Base-by-base conservation (phyloP, 2,888 invertebrate species). In the Tenthredo mesomela region DNA sequence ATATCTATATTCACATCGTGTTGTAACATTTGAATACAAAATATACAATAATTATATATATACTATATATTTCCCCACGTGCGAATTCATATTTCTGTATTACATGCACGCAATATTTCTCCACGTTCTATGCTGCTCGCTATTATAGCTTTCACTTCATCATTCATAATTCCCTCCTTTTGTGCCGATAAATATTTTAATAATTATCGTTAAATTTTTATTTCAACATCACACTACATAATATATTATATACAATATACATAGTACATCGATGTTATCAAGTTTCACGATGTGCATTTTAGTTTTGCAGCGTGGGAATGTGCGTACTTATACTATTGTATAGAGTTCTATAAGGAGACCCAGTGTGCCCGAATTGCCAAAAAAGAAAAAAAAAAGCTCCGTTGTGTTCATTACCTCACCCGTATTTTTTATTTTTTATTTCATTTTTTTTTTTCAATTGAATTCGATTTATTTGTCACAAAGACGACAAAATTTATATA, bases 241-340 rank as follows among this genome's bases (percentile, higher is more conserved):
- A n/a, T n/a, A n/a, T n/a, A n/a, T n/a, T n/a, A 12, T 33, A 33
- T 5, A 67, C 67, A 29, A 29, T 33, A 50, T 50, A 50, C 18
- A 25, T 29, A 29, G 2, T 67, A 67, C 67, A 67, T 67, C 33
- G 10, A 67, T 25, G 33, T 33, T 67, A 33, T 67, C 5, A 67
- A 67, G 33, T 67, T 67, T 33, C 67, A 33, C 25, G 4, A 67
- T 33, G 67, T 67, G 67, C 29, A 33, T 33, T 67, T 67, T 1
- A 67, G 67, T 67, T 25, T 33, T 33, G 67, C 67, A 67, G 18
- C 29, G 33, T 67, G 67, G 67, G 67, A 67, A 67, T 67, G 67
- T 33, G 67, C 33, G 12, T 33, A 33, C 25, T 67, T 67, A 67
- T 25, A 33, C 67, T 33, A 67, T 67, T 67, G 15, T 47, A 47